phyloP scores from a whole-genome alignment of 2,113 vertebrate species.

The Megaceryle maxima region DNA sequence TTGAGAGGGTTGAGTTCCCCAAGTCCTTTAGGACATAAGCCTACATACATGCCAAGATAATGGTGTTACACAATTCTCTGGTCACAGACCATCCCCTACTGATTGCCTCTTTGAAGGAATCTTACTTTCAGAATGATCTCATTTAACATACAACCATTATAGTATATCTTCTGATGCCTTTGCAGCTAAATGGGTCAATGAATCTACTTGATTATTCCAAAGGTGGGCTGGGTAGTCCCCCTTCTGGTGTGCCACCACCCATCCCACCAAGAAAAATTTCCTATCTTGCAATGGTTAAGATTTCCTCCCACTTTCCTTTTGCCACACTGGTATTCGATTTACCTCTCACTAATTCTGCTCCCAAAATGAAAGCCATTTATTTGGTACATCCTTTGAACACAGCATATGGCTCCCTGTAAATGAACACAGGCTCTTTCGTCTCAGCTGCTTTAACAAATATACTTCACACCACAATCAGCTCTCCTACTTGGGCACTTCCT shows the following conservation, averaged over 20 bases:
- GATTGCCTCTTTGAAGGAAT: neutral
- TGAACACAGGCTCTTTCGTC: no score
- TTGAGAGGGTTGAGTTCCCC: neutral
- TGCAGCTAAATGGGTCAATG: neutral
- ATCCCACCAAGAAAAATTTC: neutral
- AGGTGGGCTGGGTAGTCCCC: neutral
- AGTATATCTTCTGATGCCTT: neutral
- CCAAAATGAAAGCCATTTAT: no score
- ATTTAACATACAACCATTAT: neutral
- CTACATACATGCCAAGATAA: neutral
- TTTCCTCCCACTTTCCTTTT: neutral
- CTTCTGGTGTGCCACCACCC: neutral
- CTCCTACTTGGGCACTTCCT: no score
- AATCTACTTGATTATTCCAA: neutral
- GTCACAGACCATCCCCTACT: neutral
- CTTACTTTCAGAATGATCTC: neutral
- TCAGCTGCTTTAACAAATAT: no score
- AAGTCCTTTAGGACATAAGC: neutral
- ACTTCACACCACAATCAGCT: no score
- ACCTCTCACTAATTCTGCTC: no score
- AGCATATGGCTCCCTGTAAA: no score
- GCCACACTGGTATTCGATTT: neutral
- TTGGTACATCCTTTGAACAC: no score
- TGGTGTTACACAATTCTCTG: neutral
- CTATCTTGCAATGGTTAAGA: neutral